A percentile compares a stretch with the other conserved stretches of the same genome.
phyloP scores from a whole-genome alignment of 1,140 invertebrate genomes.

The Aphelinus atriplicis region DNA sequence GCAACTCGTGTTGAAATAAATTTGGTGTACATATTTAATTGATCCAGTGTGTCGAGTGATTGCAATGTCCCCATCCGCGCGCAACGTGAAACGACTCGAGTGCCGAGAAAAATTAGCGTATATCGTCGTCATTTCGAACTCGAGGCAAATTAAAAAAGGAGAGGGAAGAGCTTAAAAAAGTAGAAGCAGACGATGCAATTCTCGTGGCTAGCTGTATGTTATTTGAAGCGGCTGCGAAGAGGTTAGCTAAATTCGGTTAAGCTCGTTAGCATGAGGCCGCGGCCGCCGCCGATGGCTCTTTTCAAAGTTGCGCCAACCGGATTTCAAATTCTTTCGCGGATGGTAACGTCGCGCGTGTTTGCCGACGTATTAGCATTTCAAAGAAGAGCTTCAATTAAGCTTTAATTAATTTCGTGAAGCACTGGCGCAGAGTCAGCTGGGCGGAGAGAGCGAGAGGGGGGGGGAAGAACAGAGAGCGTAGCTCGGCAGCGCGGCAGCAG shows the following conservation, averaged over 20 bases:
- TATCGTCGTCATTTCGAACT: no score
- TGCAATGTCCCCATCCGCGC: no score
- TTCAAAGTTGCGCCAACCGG: slow-evolving; percentile 26
- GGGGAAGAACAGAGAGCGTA: slow-evolving; percentile 1
- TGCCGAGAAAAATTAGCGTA: no score
- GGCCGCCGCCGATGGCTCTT: no score
- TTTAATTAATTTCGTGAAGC: slow-evolving; percentile 65
- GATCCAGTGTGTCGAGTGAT: neutral
- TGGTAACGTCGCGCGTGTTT: slow-evolving; percentile 57
- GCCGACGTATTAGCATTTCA: slow-evolving; percentile 66
- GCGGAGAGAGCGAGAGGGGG: neutral
- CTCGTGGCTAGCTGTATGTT: no score
- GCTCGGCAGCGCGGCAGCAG: neutral
- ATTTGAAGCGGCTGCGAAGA: neutral
- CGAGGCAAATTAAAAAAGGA: no score
- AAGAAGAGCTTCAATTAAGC: slow-evolving; percentile 66
- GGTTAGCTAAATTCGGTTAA: slow-evolving; percentile 29
- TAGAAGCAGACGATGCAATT: no score
- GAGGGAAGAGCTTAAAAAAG: no score
- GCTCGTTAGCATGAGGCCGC: neutral
- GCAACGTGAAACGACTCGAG: no score
- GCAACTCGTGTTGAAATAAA: slow-evolving; percentile 62
- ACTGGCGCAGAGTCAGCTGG: slow-evolving; percentile 5
- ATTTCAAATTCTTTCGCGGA: slow-evolving; percentile 52
- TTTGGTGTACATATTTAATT: slow-evolving; percentile 61